These are phyloP conservation scores for Brachystomella parvula DNA, from an alignment of 1,140 invertebrate genomes.

Conservation along the genomic window DNA sequence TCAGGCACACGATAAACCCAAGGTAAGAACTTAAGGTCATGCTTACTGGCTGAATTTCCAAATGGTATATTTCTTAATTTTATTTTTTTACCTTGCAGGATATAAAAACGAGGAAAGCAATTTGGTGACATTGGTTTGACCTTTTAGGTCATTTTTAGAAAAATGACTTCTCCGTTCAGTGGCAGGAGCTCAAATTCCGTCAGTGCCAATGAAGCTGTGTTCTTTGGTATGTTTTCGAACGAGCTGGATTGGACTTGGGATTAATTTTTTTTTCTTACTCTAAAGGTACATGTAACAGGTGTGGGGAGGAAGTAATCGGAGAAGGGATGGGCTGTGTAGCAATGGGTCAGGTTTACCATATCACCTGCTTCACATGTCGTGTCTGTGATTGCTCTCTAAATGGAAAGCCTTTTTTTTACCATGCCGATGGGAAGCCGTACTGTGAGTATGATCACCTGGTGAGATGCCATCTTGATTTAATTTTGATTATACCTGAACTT, in stretches of 20 bases:
- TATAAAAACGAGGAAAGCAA: no score
- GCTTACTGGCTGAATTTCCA: no score
- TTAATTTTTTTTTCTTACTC: constrained; percentile 23
- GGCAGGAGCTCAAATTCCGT: constrained; percentile 30
- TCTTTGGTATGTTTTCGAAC: constrained; percentile 53
- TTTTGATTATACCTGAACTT: no score
- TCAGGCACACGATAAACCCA: no score
- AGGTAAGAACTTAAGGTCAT: no score
- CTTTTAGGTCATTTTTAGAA: background rate
- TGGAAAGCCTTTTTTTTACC: constrained; percentile 85
- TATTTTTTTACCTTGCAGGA: no score
- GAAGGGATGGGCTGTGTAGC: constrained; percentile 91
- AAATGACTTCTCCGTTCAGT: background rate
- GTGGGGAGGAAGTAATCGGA: constrained; percentile 78
- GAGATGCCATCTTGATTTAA: no score
- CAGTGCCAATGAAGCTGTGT: constrained; percentile 54
- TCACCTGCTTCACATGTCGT: constrained; percentile 85
- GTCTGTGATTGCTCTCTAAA: constrained; percentile 79
- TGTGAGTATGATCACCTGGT: constrained; percentile 90
- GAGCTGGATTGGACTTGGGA: background rate
- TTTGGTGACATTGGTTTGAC: no score
- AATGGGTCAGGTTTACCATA: constrained; percentile 93
- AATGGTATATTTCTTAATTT: no score
- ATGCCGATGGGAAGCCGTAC: constrained; percentile 83
- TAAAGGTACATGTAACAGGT: constrained; percentile 75